Evolutionary conservation across 2,113 vertebrate genomes (phyloP), one percentile per base, ranked within the genome.

Genomic region (Candoia aspera): DNA sequence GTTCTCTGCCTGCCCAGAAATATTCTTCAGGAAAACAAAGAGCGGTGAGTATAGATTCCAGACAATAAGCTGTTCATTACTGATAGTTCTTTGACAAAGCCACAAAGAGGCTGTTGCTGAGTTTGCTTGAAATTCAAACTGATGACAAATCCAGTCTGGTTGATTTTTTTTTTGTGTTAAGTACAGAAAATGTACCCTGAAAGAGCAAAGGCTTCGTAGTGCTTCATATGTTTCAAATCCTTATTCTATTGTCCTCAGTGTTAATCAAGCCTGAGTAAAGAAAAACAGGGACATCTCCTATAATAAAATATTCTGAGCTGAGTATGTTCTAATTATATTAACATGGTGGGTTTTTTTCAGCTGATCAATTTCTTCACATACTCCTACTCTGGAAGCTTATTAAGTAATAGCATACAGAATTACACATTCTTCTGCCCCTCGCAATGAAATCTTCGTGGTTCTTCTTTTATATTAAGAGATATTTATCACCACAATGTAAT

Each of bases 401-500:
- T 84, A 64, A 92, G 42, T 93, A 94, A 93, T 90, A 95, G 93
- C 84, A 90, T 53, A 93, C 93, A 96, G 93, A 42, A 89, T 5
- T 68, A 87, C 90, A 37, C 49, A 88, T 86, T 96, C 54, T 92
- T 93, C 55, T 97, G 95, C 96, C 89, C 92, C 93, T 93, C 96
- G 79, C 91, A 86, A 86, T 91, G 91, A 92, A 83, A 89, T 95
- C 90, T 95, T 91, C 89, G 87, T 91, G 89, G 92, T 91, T 59
- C 96, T 79, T 93, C 95, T 95, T 96, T 96, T 92, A 0, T 92
- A 97, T 97, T 98, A 97, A 97, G 96, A 26, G 92, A 8, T 91
- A 84, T 91, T 87, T 88, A 92, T 93, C 96, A 93, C 94, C 90
- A 89, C 59, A 94, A 88, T 95, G 95, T 93, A 96, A 95, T 87